Evolutionary conservation across 2,113 vertebrate species (phyloP).

Genomic region (Nothobranchius furzeri): DNA sequence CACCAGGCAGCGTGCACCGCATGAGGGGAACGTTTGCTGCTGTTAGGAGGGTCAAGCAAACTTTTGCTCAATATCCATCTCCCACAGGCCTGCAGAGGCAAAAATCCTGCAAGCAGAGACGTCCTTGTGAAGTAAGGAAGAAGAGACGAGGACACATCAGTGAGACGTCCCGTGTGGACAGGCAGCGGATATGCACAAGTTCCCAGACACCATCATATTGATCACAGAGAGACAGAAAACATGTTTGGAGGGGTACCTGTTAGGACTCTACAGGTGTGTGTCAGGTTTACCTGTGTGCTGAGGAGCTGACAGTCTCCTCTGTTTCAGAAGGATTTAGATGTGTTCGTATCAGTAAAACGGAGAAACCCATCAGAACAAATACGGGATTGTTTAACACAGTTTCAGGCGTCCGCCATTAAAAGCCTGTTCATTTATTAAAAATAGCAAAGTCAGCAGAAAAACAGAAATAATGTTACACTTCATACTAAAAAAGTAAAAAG

Average conservation of each 20-base stretch:
- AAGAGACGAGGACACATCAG: constrained; percentile 12
- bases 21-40: constrained; percentile 37
- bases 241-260: background rate
- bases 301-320: too few relatives aligned
- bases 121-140: constrained; percentile 29
- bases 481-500: too few relatives aligned
- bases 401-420: too few relatives aligned
- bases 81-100: constrained; percentile 33
- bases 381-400: too few relatives aligned
- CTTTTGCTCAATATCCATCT: constrained; percentile 43
- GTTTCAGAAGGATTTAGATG: too few relatives aligned
- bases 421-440: too few relatives aligned
- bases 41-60: constrained; percentile 13
- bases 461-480: too few relatives aligned
- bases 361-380: too few relatives aligned
- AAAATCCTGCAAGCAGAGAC: constrained; percentile 26
- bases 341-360: too few relatives aligned
- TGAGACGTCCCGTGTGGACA: constrained; percentile 22
- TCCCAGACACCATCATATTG: constrained; percentile 19
- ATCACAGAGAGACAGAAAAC: constrained; percentile 8
- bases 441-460: too few relatives aligned
- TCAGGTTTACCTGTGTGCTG: background rate
- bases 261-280: background rate
- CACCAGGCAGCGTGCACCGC: constrained; percentile 9
- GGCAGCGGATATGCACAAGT: background rate